Conservation (phyloP, 2,797 vertebrate species). For the Dicrostonyx torquatus region DNA sequence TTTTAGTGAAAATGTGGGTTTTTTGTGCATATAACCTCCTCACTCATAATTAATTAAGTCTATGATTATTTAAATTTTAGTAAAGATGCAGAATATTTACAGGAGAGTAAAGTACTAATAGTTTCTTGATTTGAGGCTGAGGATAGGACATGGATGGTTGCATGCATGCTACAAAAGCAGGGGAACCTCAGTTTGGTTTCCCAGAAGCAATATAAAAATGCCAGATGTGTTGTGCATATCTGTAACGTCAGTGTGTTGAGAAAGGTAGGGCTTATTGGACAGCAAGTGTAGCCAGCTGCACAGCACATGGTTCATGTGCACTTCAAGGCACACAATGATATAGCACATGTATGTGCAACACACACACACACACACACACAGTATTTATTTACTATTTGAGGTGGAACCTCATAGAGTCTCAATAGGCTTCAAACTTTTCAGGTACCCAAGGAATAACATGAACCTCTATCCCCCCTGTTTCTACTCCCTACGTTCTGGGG, state of each 20-base stretch:
- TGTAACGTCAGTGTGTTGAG: no score
- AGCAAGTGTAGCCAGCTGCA: not conserved
- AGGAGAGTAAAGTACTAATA: not conserved
- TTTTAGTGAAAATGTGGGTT: not conserved
- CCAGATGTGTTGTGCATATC: not conserved
- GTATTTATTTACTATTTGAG: not conserved
- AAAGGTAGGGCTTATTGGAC: not conserved
- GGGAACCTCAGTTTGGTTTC: not conserved
- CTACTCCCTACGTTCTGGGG: fast-evolving
- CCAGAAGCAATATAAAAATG: not conserved
- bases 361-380: not conserved
- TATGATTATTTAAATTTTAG: constrained; percentile 18
- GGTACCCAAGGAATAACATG: no score
- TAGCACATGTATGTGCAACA: not conserved
- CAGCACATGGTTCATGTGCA: not conserved
- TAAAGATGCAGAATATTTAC: constrained; percentile 23
- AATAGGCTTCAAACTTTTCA: not conserved
- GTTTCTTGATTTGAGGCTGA: not conserved
- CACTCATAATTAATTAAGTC: constrained; percentile 51
- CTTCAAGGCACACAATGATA: not conserved
- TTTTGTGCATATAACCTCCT: not conserved
- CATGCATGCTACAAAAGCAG: not conserved
- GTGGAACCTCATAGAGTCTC: no score
- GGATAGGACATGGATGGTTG: not conserved
- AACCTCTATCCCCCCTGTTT: not conserved